phyloP scores from a whole-genome alignment of 2,888 invertebrate species.

The Charanyca ferruginea region DNA sequence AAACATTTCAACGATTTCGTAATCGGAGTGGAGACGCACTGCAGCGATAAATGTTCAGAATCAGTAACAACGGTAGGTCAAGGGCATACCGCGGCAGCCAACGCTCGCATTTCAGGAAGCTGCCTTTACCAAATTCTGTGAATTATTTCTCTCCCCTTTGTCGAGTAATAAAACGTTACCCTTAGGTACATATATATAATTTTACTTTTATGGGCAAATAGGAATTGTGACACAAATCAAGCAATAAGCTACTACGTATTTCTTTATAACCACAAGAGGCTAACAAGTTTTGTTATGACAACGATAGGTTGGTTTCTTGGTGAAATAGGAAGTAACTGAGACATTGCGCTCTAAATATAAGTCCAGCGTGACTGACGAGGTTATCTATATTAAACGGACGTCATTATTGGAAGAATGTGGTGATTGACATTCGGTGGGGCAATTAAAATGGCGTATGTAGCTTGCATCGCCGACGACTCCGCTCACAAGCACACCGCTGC shows the following conservation, averaged over 20 bases:
- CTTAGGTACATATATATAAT: background rate
- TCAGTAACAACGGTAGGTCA: slow-evolving; percentile 75
- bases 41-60: slow-evolving; percentile 70
- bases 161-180: slow-evolving; percentile 27
- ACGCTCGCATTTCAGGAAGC: slow-evolving; percentile 64
- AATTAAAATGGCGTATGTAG: slow-evolving; percentile 78
- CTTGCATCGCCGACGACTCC: slow-evolving; percentile 68
- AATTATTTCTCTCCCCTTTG: slow-evolving; percentile 71
- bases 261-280: slow-evolving; percentile 16
- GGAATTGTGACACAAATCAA: slow-evolving; percentile 11
- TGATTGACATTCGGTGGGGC: slow-evolving; percentile 82
- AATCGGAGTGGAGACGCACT: slow-evolving; percentile 66
- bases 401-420: slow-evolving; percentile 77
- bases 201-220: slow-evolving; percentile 15
- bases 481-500: slow-evolving; percentile 77
- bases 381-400: slow-evolving; percentile 68
- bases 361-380: slow-evolving; percentile 62
- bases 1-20: slow-evolving; percentile 57
- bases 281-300: slow-evolving; percentile 33
- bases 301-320: slow-evolving; percentile 21
- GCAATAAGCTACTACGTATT: slow-evolving; percentile 9
- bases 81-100: slow-evolving; percentile 78
- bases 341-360: slow-evolving; percentile 61
- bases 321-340: slow-evolving; percentile 61
- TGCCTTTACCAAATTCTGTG: slow-evolving; percentile 69